Evolutionary conservation across 2,888 invertebrate species (phyloP).

Genomic region (Lagria hirta): DNA sequence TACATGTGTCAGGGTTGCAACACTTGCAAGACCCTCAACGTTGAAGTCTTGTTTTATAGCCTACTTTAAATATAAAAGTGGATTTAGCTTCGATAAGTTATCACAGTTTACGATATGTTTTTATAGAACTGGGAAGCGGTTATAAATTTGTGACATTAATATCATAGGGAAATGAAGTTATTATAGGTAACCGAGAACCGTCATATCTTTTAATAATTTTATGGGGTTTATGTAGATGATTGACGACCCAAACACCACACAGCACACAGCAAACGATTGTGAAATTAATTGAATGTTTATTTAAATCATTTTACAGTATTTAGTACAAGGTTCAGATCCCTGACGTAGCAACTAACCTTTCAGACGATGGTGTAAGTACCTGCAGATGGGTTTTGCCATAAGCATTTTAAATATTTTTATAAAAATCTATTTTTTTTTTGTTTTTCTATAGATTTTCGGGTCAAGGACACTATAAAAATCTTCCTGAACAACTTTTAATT

Average conservation of each 20-base stretch:
- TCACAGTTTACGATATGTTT: conserved; percentile 13
- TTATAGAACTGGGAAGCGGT: conserved; percentile 14
- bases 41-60: conserved; percentile 10
- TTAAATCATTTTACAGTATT: conserved; percentile 23
- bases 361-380: conserved; percentile 18
- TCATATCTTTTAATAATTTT: neutral
- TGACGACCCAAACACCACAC: conserved; percentile 4
- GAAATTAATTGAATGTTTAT: conserved; percentile 19
- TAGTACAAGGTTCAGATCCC: conserved; percentile 22
- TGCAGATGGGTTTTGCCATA: conserved; percentile 9
- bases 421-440: no score
- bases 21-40: conserved; percentile 21
- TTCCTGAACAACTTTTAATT: no score
- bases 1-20: conserved; percentile 22
- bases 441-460: no score
- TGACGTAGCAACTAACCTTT: conserved; percentile 22
- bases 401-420: no score
- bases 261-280: conserved; percentile 9
- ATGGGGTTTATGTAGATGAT: neutral
- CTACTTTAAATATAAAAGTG: conserved; percentile 4
- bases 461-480: no score
- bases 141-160: conserved; percentile 21
- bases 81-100: conserved; percentile 13
- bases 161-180: conserved; percentile 4
- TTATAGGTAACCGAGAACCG: conserved; percentile 1